Conservation (phyloP, 2,888 invertebrate genomes). For the Pachycephus smyrnensis region DNA sequence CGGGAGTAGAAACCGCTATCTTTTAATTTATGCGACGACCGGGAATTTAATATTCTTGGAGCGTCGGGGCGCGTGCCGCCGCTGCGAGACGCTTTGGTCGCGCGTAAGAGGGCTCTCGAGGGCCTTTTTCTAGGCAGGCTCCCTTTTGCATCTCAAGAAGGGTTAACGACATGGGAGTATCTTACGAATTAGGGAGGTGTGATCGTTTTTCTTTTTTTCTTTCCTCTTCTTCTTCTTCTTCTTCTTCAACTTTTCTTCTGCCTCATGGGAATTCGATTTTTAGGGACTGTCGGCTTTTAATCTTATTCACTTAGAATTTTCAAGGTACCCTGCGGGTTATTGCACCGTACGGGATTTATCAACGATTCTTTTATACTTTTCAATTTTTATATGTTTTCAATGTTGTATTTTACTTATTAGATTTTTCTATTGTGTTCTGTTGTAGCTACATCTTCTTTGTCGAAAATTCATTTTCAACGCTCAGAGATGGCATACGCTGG, state of each 20-base stretch:
- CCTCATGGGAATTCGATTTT: not conserved
- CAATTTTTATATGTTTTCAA: too few relatives aligned
- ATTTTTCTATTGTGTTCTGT: not conserved
- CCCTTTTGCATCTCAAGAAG: conserved; percentile 53
- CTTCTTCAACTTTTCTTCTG: not conserved
- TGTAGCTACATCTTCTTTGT: not conserved
- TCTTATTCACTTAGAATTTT: not conserved
- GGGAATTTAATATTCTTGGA: conserved; percentile 64
- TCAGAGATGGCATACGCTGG: too few relatives aligned
- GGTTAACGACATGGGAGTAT: conserved; percentile 41
- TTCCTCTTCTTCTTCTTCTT: conserved; percentile 2
- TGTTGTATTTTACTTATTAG: too few relatives aligned
- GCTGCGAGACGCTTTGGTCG: conserved; percentile 30
- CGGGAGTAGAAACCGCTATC: conserved; percentile 56
- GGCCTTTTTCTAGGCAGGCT: conserved; percentile 44
- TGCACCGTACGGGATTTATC: too few relatives aligned
- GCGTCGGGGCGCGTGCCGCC: conserved; percentile 51
- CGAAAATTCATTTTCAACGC: not conserved
- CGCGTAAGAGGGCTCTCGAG: conserved; percentile 41
- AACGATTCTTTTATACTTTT: too few relatives aligned
- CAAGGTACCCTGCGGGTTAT: too few relatives aligned
- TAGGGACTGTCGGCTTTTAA: not conserved
- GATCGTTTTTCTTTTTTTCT: conserved; percentile 8
- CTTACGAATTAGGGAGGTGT: conserved; percentile 17
- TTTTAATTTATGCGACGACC: conserved; percentile 64